phyloP scores from a whole-genome alignment of 2,113 vertebrate species.

The Oreochromis spilurus region DNA sequence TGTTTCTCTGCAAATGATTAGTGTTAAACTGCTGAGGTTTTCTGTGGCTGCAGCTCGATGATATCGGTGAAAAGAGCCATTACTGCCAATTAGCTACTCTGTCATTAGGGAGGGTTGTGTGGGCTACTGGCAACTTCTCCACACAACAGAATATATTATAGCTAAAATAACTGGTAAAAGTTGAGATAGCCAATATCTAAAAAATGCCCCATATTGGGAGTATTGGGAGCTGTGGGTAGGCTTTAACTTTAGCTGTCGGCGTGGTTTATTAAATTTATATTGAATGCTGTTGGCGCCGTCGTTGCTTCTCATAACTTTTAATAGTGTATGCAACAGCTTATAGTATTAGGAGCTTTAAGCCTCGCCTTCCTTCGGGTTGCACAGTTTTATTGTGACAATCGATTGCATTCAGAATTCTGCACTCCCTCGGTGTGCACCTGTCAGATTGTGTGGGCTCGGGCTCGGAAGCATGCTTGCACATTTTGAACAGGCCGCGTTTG shows the following conservation, averaged over 20 bases:
- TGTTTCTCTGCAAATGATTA: slow-evolving; percentile 25
- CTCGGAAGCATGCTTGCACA: slow-evolving; percentile 3
- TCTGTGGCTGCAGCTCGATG: slow-evolving; percentile 47
- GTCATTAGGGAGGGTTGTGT: slow-evolving; percentile 67
- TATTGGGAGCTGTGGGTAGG: neutral
- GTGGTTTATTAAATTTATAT: slow-evolving; percentile 41
- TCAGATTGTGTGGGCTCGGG: slow-evolving; percentile 32
- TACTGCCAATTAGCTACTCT: slow-evolving; percentile 68
- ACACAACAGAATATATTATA: slow-evolving; percentile 44
- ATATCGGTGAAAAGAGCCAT: slow-evolving; percentile 67
- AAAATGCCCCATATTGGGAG: slow-evolving; percentile 35
- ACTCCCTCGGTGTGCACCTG: slow-evolving; percentile 43
- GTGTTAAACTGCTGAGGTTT: slow-evolving; percentile 61
- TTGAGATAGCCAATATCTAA: slow-evolving; percentile 31
- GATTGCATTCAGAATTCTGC: slow-evolving; percentile 25
- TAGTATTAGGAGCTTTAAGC: slow-evolving; percentile 1
- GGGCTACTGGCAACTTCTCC: slow-evolving; percentile 52
- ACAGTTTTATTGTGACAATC: slow-evolving; percentile 50
- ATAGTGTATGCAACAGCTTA: slow-evolving; percentile 39
- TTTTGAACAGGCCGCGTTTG: slow-evolving; percentile 6
- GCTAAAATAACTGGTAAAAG: slow-evolving; percentile 29
- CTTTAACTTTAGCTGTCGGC: neutral
- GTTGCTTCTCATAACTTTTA: slow-evolving; percentile 18
- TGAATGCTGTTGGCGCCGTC: neutral
- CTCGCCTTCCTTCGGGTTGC: slow-evolving; percentile 15